A percentile compares a stretch with the other conserved stretches of the same genome.
Conservation (phyloP, 2,888 invertebrate genomes). For the Polyommatus iphigenia region DNA sequence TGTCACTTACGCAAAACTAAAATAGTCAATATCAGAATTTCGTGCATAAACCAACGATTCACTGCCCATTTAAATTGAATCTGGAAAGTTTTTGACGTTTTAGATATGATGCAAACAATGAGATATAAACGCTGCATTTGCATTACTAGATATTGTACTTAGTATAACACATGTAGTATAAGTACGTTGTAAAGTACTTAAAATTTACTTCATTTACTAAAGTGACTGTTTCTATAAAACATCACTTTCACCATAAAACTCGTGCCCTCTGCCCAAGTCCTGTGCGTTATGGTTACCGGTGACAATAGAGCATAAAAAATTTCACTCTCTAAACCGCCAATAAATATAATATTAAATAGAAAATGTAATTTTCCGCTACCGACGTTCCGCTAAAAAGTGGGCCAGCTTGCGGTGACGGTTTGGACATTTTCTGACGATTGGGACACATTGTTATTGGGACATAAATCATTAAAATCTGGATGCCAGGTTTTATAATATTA, state of each 20-base stretch:
- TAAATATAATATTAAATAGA: constrained; percentile 39
- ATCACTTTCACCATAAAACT: not conserved
- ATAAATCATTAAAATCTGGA: not conserved
- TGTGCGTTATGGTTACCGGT: not conserved
- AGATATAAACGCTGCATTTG: no score
- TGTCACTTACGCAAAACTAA: no score
- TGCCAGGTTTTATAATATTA: no score
- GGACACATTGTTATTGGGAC: not conserved
- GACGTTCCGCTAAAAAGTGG: constrained; percentile 40
- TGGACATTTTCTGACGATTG: not conserved
- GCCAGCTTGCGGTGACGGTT: constrained; percentile 24
- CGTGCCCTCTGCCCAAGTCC: not conserved
- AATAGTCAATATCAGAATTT: no score
- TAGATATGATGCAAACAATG: no score
- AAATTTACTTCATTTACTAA: no score
- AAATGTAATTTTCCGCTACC: constrained; percentile 47
- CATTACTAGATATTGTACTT: no score
- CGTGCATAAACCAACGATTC: no score
- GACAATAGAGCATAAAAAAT: not conserved
- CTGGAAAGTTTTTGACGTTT: no score
- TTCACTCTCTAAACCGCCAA: constrained; percentile 30
- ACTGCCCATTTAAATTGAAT: no score
- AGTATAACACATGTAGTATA: no score
- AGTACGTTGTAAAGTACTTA: no score
- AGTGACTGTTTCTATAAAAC: not conserved